A percentile compares a stretch with the other conserved stretches of the same genome.
Evolutionary conservation across 1,140 invertebrate species (phyloP).

Genomic region (Megathymus violae): DNA sequence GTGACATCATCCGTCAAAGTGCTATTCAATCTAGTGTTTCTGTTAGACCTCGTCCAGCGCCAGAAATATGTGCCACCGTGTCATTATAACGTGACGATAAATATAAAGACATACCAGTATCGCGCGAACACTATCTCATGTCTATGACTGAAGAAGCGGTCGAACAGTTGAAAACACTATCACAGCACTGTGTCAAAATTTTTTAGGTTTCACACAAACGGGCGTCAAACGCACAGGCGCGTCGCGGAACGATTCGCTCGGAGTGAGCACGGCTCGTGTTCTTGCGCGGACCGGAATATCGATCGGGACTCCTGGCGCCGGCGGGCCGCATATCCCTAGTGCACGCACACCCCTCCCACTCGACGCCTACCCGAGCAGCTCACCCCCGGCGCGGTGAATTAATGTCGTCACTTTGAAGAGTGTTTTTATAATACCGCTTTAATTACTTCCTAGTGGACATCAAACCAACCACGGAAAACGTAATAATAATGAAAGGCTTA

Average conservation of each 20-base stretch:
- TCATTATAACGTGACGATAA: slow-evolving; percentile 10
- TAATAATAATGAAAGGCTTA: not conserved
- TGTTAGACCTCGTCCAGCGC: slow-evolving; percentile 2
- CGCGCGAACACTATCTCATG: slow-evolving; percentile 68
- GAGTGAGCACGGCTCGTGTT: slow-evolving; percentile 43
- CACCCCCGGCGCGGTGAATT: slow-evolving; percentile 49
- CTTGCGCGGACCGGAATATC: slow-evolving; percentile 55
- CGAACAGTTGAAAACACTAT: slow-evolving; percentile 53
- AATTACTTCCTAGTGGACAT: slow-evolving; percentile 35
- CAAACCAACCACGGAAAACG: slow-evolving; percentile 2
- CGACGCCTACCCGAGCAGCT: slow-evolving; percentile 55
- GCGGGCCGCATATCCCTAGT: slow-evolving; percentile 76
- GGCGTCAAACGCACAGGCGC: slow-evolving; percentile 53
- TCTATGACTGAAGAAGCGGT: slow-evolving; percentile 33
- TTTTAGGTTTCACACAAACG: slow-evolving; percentile 45
- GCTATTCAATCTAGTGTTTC: slow-evolving; percentile 55
- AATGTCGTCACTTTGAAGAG: slow-evolving; percentile 45
- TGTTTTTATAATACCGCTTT: slow-evolving; percentile 23
- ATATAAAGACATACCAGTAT: slow-evolving; percentile 30
- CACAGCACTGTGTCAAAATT: slow-evolving; percentile 56
- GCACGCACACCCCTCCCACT: slow-evolving; percentile 72
- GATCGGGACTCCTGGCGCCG: slow-evolving; percentile 77
- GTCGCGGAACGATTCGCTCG: slow-evolving; percentile 57
- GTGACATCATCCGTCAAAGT: slow-evolving; percentile 56
- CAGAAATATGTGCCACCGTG: slow-evolving; percentile 32